Base-by-base conservation (phyloP, 2,113 vertebrate genomes). In the Potamarius usumacintae region DNA sequence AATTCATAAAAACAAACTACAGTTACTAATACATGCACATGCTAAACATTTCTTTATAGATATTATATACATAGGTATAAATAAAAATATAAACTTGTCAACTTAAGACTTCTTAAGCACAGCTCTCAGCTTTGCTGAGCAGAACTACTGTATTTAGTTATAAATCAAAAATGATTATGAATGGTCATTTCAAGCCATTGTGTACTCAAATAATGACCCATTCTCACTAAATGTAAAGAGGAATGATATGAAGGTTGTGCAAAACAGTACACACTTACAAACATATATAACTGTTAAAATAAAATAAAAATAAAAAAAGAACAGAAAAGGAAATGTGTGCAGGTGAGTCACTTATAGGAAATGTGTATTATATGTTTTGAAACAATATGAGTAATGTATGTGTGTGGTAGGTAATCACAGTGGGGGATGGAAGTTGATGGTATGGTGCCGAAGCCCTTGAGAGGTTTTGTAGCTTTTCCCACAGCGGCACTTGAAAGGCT, bases 391-490 rank as follows among this genome's bases (percentile, higher is more conserved):
- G 78, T 10, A 71, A 42, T 83, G 81, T 80, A 76, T 71, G 50
- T 27, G 53, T 62, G 84, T 55, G 34, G 7, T 63, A 15, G 34
- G 7, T 63, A 15, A 84, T 90, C 89, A 90, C 89, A 90, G 85
- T 25, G 89, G 98, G 48, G 98, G 98, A 83, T 99, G 98, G 94
- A 99, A 99, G 91, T 98, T 99, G 96, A 99, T 99, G 96, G 98
- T 99, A 94, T 99, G 98, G 94, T 99, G 98, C 92, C 98, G 96
- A 95, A 99, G 97, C 91, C 98, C 98, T 96, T 99, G 98, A 92
- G 98, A 98, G 92, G 98, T 99, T 96, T 99, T 99, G 96, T 99
- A 99, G 96, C 98, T 99, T 96, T 99, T 99, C 58, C 98, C 98
- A n/a, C 98, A 99, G 92, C 98, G 98, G 92, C 98, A 99, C 91